Base-by-base conservation (phyloP, 2,797 vertebrate species). In the Sebastes matsubarae region DNA sequence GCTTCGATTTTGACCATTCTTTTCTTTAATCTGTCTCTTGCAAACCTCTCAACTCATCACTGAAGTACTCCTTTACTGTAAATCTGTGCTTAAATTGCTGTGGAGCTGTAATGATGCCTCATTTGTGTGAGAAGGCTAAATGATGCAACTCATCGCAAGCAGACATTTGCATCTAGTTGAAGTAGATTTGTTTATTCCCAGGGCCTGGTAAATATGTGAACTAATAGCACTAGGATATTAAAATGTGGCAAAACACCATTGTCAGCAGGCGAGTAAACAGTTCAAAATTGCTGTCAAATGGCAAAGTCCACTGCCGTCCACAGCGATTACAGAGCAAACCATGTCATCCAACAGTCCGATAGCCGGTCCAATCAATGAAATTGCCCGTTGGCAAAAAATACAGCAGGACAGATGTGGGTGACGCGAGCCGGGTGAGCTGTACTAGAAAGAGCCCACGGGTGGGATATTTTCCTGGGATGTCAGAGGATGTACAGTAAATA, bases 371-470 rank as follows among this genome's bases (percentile, higher is more conserved):
- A 86, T 93, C 91, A 81, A 88, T 89, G 34, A 79, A 71, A 82
- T 67, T 66, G 78, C 66, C 86, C 72, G 30, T 68, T 74, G 89
- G 90, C 77, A 80, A 77, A 84, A 78, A 1, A 18, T 52, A 38
- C 70, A 89, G 85, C 83, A 25, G 87, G 68, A 83, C 80, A 89
- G 82, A 91, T 90, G 85, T 85, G 82, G 76, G 34, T 20, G 83
- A 66, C 68, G 79, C 42, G 77, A 79, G 67, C 14, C 0, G 25
- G 27, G 68, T 36, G 75, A 73, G 74, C 60, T 73, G 76, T 69
- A 83, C 88, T 83, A 77, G 85, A 92, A 87, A 88, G 84, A 83
- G 75, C 66, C 32, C 29, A 32, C 0, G 66, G 73, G 36, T 24
- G 38, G 63, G 25, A 74, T 57, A 36, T 67, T 81, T 79, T 68